phyloP scores from a whole-genome alignment of 2,113 vertebrate species.

The Cyanocitta stelleri region DNA sequence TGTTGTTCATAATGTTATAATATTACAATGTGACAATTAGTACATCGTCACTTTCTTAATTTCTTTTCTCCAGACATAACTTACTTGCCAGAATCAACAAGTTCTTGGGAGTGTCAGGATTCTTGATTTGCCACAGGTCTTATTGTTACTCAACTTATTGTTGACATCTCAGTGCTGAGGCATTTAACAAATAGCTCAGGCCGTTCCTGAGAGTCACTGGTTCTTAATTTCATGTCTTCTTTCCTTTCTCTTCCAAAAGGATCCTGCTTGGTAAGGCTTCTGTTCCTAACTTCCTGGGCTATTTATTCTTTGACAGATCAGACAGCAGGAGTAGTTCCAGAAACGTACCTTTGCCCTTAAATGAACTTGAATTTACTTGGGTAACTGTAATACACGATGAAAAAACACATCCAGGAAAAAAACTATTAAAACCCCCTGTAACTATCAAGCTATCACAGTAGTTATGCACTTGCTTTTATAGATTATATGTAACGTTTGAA shows the following conservation, averaged over 20 bases:
- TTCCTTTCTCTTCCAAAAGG: not conserved
- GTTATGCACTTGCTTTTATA: not conserved
- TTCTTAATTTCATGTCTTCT: not conserved
- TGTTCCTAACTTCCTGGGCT: not conserved
- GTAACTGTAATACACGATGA: not conserved
- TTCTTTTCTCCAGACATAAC: constrained; percentile 3
- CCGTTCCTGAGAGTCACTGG: not conserved
- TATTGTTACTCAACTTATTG: not conserved
- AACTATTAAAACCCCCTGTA: not conserved
- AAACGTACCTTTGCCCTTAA: not conserved
- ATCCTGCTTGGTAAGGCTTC: not conserved
- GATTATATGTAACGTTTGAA: not conserved
- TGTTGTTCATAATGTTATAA: constrained; percentile 9
- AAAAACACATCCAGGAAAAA: not conserved
- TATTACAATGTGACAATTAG: not conserved
- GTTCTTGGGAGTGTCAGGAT: not conserved
- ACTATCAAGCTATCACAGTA: not conserved
- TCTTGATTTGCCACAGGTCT: constrained; percentile 3
- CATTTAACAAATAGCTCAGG: not conserved
- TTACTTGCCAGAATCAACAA: constrained; percentile 42
- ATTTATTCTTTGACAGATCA: not conserved
- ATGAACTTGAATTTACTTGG: not conserved
- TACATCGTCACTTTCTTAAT: constrained; percentile 17
- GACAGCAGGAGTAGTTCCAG: not conserved
- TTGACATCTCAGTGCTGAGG: not conserved